Conservation (phyloP, 1,140 invertebrate species). For the Ceratina calcarata region DNA sequence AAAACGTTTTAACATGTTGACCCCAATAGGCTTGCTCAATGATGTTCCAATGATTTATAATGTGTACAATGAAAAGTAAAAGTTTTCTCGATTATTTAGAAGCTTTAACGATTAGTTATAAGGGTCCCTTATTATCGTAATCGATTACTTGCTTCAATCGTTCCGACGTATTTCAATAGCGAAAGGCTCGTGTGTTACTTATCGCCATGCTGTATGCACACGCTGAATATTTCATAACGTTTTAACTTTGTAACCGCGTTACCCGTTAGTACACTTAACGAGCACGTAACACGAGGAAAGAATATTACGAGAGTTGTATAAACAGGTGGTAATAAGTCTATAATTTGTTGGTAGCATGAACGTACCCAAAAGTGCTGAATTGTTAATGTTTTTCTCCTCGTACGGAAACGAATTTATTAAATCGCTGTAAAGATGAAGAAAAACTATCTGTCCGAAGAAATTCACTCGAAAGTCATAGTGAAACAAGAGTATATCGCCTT, state of each 20-base stretch:
- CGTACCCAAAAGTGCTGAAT: slow-evolving; percentile 33
- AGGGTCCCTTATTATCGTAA: neutral
- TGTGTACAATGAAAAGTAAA: too few species aligned
- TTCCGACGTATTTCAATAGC: neutral
- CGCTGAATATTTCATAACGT: neutral
- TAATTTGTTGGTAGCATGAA: slow-evolving; percentile 37
- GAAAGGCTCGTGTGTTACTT: neutral
- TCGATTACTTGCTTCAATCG: neutral
- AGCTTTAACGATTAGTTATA: too few species aligned
- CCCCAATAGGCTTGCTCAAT: too few species aligned
- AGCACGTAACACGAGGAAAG: slow-evolving; percentile 21
- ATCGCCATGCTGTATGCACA: neutral
- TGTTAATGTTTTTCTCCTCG: slow-evolving; percentile 48
- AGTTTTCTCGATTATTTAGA: too few species aligned
- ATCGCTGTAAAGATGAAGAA: slow-evolving; percentile 12
- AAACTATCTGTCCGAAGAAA: slow-evolving; percentile 47
- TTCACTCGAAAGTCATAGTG: slow-evolving; percentile 49
- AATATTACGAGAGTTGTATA: slow-evolving; percentile 26
- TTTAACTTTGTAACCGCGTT: neutral
- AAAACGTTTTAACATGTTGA: too few species aligned
- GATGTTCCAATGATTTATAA: too few species aligned
- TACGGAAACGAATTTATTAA: slow-evolving; percentile 46
- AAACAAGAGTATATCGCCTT: slow-evolving; percentile 48
- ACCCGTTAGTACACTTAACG: slow-evolving; percentile 13
- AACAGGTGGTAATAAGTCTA: slow-evolving; percentile 23